phyloP scores from a whole-genome alignment of 23 tunicate genomes.

The Corella eumyota region DNA sequence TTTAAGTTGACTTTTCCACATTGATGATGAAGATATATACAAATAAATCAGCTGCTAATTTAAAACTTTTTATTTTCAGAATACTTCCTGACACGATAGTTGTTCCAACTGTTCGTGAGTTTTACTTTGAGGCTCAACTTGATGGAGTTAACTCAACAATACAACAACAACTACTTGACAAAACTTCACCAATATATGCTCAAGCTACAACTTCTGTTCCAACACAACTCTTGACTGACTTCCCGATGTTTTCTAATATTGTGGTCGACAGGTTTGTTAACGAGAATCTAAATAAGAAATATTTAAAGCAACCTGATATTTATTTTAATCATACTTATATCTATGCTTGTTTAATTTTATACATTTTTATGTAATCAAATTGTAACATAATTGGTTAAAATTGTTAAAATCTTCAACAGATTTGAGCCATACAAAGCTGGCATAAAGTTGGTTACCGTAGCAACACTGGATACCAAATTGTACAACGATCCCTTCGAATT shows the following conservation, averaged over 20 bases:
- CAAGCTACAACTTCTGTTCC: neutral
- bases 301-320: too few relatives aligned
- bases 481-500: slow-evolving; percentile 44
- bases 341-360: too few relatives aligned
- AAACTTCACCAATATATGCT: slow-evolving; percentile 2
- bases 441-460: slow-evolving; percentile 23
- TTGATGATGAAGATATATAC: too few relatives aligned
- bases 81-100: slow-evolving; percentile 24
- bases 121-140: slow-evolving; percentile 28
- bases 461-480: slow-evolving; percentile 14
- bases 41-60: too few relatives aligned
- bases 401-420: too few relatives aligned
- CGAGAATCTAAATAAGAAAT: too few relatives aligned
- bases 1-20: too few relatives aligned
- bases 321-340: too few relatives aligned
- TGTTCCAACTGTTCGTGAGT: slow-evolving; percentile 29
- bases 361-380: too few relatives aligned
- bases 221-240: neutral
- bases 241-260: slow-evolving; percentile 1
- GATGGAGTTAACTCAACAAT: slow-evolving; percentile 6
- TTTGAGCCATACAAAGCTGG: slow-evolving; percentile 18
- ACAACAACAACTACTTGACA: slow-evolving; percentile 1
- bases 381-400: too few relatives aligned
- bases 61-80: too few relatives aligned
- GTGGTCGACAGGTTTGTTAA: neutral